A percentile compares a stretch with the other conserved stretches of the same genome.
Evolutionary conservation across 2,797 vertebrate species (phyloP).

Genomic region (Rhinatrema bivittatum): DNA sequence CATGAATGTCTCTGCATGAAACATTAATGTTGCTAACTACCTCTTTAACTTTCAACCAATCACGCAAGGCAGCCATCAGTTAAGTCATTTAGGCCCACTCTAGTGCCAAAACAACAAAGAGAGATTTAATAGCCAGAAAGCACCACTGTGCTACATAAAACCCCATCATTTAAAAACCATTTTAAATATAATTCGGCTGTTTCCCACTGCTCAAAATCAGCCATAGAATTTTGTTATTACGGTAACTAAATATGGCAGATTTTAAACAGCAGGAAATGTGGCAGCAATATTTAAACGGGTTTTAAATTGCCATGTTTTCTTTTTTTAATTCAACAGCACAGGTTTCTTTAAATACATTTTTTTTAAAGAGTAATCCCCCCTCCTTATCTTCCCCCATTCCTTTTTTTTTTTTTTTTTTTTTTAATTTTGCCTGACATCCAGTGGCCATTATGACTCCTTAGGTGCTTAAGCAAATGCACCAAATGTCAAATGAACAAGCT

Average conservation of each 20-base stretch:
- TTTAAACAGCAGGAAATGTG: constrained; percentile 59
- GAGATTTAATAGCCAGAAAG: constrained; percentile 24
- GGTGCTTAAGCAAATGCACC: too few species aligned
- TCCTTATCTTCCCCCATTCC: too few species aligned
- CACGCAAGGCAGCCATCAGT: background rate
- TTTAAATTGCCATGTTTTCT: constrained; percentile 33
- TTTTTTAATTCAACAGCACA: too few species aligned
- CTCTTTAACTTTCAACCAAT: background rate
- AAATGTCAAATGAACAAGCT: too few species aligned
- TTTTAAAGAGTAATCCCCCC: too few species aligned
- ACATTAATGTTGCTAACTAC: background rate
- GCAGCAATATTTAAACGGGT: constrained; percentile 52
- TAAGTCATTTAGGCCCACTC: constrained; percentile 11
- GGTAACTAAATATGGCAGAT: constrained; percentile 51
- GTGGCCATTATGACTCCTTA: too few species aligned
- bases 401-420: too few species aligned
- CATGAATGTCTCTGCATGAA: background rate
- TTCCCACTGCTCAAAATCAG: constrained; percentile 54
- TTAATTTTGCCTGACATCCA: too few species aligned
- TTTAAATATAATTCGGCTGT: constrained; percentile 43
- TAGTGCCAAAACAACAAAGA: constrained; percentile 33
- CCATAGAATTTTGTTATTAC: constrained; percentile 50
- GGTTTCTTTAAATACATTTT: too few species aligned
- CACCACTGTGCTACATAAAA: constrained; percentile 36
- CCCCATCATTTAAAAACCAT: constrained; percentile 30